Evolutionary conservation across 2,113 vertebrate species (phyloP).

Genomic region (Empidonax alnorum): DNA sequence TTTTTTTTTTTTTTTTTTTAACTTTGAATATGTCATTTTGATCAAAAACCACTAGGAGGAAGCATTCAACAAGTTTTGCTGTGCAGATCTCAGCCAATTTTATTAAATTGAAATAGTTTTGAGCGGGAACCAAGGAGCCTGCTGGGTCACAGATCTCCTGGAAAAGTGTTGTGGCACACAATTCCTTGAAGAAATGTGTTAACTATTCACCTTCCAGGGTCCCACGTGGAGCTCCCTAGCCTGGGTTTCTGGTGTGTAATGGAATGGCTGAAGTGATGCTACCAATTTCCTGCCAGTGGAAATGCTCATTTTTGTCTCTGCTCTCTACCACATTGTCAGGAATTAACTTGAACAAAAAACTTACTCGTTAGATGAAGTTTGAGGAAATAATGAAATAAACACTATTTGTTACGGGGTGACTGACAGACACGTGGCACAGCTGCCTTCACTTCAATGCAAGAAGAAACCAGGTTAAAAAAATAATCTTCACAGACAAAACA

Average conservation of each 20-base stretch:
- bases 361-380: neutral
- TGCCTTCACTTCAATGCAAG: neutral
- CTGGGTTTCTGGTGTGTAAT: neutral
- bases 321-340: neutral
- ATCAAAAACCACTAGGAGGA: conserved; percentile 62
- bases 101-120: neutral
- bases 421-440: neutral
- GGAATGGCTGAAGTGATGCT: neutral
- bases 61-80: conserved; percentile 62
- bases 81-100: neutral
- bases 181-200: neutral
- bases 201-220: neutral
- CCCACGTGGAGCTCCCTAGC: neutral
- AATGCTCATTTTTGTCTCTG: neutral
- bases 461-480: neutral
- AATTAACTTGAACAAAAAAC: neutral
- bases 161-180: neutral
- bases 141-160: neutral
- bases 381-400: neutral
- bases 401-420: neutral
- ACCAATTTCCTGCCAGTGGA: neutral
- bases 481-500: neutral
- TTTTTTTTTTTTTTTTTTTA: neutral
- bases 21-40: neutral
- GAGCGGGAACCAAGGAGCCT: neutral